These are phyloP conservation scores for Pelochelys cantorii DNA, from an alignment of 2,797 vertebrate species.

Conservation along the genomic window DNA sequence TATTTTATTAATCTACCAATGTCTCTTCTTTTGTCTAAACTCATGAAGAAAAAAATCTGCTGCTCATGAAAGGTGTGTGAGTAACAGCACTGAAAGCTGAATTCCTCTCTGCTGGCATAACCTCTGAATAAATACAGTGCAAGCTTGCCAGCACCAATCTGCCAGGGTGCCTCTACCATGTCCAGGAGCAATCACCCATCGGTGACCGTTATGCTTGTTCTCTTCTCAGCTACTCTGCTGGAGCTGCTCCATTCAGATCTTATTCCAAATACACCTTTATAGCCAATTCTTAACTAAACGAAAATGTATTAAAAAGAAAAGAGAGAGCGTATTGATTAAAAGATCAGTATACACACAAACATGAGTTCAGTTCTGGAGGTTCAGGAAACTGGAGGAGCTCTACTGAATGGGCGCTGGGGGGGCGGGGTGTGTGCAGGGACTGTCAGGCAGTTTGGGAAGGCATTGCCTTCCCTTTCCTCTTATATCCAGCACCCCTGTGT, in stretches of 20 bases:
- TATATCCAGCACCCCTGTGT: background rate
- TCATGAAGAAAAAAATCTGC: background rate
- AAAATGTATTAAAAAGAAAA: too few relatives aligned
- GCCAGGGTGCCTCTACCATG: background rate
- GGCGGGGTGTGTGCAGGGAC: too few relatives aligned
- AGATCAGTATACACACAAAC: too few relatives aligned
- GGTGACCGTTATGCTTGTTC: fast-evolving
- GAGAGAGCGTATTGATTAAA: too few relatives aligned
- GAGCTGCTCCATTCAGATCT: too few relatives aligned
- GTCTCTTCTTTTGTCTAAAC: background rate
- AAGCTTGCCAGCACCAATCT: background rate
- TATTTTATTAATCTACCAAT: background rate
- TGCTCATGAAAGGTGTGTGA: background rate
- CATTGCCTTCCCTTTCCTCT: too few relatives aligned
- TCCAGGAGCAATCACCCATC: background rate
- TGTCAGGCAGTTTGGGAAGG: too few relatives aligned
- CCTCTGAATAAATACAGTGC: background rate
- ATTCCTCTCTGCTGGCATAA: fast-evolving
- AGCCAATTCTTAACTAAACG: too few relatives aligned
- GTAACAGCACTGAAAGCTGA: fast-evolving
- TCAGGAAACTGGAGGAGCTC: too few relatives aligned
- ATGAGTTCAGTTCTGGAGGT: too few relatives aligned
- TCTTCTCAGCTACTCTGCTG: background rate
- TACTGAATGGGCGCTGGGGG: too few relatives aligned
- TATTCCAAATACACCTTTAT: too few relatives aligned